A percentile compares a stretch with the other conserved stretches of the same genome.
Conservation (phyloP, 1,140 invertebrate species). For the Drosophila pallidifrons region DNA sequence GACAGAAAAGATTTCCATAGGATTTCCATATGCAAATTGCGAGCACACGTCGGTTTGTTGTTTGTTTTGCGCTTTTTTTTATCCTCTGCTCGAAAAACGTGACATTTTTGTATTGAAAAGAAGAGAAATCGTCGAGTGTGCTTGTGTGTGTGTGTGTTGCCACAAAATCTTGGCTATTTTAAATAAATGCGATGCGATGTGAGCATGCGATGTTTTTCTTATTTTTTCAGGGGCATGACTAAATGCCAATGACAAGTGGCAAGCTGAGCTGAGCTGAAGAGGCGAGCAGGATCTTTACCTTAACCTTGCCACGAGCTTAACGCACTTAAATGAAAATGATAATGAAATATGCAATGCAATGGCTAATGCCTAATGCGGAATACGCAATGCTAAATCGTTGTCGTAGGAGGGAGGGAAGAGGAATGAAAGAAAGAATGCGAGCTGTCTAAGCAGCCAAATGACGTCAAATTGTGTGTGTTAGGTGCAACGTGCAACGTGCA, state of each 20-base stretch:
- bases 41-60: slow-evolving; percentile 15
- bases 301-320: slow-evolving; percentile 53
- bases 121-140: neutral
- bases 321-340: slow-evolving; percentile 19
- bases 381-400: neutral
- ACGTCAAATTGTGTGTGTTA: slow-evolving; percentile 65
- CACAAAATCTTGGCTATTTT: slow-evolving; percentile 26
- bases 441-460: slow-evolving; percentile 59
- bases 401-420: neutral
- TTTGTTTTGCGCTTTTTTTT: slow-evolving; percentile 22
- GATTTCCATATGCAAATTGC: slow-evolving; percentile 17
- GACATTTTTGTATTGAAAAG: slow-evolving; percentile 15
- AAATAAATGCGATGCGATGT: slow-evolving; percentile 15
- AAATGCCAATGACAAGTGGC: slow-evolving; percentile 63
- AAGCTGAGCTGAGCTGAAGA: neutral
- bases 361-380: slow-evolving; percentile 17
- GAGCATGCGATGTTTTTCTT: neutral
- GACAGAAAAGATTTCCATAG: too few species aligned
- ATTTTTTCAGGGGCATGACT: slow-evolving; percentile 32
- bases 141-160: neutral
- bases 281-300: slow-evolving; percentile 45
- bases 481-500: neutral
- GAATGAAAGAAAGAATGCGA: neutral
- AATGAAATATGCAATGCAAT: slow-evolving; percentile 39
- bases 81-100: slow-evolving; percentile 2